A percentile compares a stretch with the other conserved stretches of the same genome.
These are phyloP conservation scores for Pheosia gnoma DNA, from an alignment of 2,888 invertebrate genomes.

Conservation along the genomic window DNA sequence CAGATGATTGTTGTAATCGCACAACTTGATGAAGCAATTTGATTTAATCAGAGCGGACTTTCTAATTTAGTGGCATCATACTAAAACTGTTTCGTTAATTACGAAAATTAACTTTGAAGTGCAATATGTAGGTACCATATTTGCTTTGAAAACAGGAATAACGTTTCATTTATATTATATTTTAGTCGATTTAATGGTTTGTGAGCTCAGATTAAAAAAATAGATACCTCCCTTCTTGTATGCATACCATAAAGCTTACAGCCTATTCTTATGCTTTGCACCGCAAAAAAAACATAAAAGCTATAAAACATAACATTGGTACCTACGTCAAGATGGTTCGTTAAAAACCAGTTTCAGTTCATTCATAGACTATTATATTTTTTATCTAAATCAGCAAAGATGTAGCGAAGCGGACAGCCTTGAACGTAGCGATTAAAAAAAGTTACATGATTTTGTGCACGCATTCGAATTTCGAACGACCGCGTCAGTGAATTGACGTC, in stretches of 20 bases:
- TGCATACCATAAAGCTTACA: no score
- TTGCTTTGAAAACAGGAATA: not conserved
- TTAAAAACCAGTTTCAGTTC: slow-evolving; percentile 45
- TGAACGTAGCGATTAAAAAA: slow-evolving; percentile 19
- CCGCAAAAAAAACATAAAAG: not conserved
- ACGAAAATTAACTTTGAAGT: slow-evolving; percentile 21
- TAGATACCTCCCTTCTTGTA: no score
- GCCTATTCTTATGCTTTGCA: no score
- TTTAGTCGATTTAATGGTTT: not conserved
- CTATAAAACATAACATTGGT: no score
- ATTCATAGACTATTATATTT: slow-evolving; percentile 49
- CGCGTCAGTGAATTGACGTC: no score
- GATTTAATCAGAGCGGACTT: slow-evolving; percentile 38
- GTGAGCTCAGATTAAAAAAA: no score
- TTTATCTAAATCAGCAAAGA: slow-evolving; percentile 39
- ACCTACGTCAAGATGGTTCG: slow-evolving; percentile 27
- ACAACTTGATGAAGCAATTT: slow-evolving; percentile 40
- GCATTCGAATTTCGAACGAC: no score
- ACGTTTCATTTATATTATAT: not conserved
- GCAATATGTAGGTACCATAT: not conserved
- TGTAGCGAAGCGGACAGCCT: slow-evolving; percentile 30
- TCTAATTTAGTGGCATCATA: slow-evolving; percentile 34
- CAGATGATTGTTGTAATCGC: slow-evolving; percentile 33
- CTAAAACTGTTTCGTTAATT: slow-evolving; percentile 20
- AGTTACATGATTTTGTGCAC: not conserved